Evolutionary conservation across 2,888 invertebrate genomes (phyloP).

Genomic region (Cephus pulcher): DNA sequence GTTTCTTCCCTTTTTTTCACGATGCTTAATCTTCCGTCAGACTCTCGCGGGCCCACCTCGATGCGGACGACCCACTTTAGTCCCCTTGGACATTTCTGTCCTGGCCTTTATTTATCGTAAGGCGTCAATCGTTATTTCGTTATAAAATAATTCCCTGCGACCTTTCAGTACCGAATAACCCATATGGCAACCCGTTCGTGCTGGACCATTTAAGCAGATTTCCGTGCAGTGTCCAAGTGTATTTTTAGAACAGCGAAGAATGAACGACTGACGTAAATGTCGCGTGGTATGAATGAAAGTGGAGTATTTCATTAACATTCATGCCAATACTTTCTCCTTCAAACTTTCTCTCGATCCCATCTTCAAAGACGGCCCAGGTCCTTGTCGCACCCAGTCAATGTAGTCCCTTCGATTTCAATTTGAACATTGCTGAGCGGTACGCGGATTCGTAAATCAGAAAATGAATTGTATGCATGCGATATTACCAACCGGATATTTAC

Average conservation of each 20-base stretch:
- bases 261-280: not conserved
- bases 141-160: not conserved
- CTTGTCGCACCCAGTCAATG: not conserved
- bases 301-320: not conserved
- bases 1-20: not conserved
- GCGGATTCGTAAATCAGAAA: not conserved
- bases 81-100: not conserved
- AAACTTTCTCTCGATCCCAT: not conserved
- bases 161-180: not conserved
- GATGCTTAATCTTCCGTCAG: not conserved
- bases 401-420: not conserved
- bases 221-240: not conserved
- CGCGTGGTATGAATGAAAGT: not conserved
- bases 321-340: not conserved
- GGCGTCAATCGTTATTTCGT: not conserved
- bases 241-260: not conserved
- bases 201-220: not conserved
- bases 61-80: not conserved
- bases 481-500: not conserved
- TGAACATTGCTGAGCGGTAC: not conserved
- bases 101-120: not conserved
- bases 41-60: not conserved
- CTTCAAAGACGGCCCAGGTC: not conserved
- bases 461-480: not conserved
- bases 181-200: not conserved